A percentile compares a stretch with the other conserved stretches of the same genome.
These are phyloP conservation scores for Cotesia chilonis DNA, from an alignment of 1,140 invertebrate species.

Conservation along the genomic window DNA sequence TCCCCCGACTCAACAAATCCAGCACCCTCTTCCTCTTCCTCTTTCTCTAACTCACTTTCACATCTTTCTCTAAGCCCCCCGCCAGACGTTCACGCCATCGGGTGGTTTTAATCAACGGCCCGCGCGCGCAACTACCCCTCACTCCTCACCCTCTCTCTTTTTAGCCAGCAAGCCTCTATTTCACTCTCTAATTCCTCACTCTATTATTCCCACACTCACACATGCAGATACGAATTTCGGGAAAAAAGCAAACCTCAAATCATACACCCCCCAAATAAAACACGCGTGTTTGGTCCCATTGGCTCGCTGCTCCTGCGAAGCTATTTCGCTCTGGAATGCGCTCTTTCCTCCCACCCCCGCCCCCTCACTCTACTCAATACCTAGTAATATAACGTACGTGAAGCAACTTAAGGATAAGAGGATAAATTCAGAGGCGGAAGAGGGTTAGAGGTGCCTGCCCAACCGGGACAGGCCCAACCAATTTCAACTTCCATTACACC, in stretches of 20 bases:
- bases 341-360: constrained; percentile 43
- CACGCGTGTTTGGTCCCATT: constrained; percentile 26
- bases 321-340: constrained; percentile 65
- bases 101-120: constrained; percentile 62
- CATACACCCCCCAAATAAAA: constrained; percentile 4
- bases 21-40: constrained; percentile 43
- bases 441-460: constrained; percentile 48
- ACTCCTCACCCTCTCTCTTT: constrained; percentile 19
- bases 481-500: constrained; percentile 66
- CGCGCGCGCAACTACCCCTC: constrained; percentile 41
- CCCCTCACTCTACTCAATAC: constrained; percentile 49
- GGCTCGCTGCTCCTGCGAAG: constrained; percentile 51
- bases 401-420: background rate
- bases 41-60: constrained; percentile 24
- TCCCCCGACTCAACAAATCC: constrained; percentile 22
- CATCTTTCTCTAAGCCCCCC: background rate
- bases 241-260: constrained; percentile 57
- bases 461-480: constrained; percentile 63
- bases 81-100: constrained; percentile 41
- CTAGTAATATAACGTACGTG: constrained; percentile 41
- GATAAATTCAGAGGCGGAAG: constrained; percentile 19
- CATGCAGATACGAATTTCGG: constrained; percentile 52
- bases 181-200: background rate
- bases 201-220: background rate
- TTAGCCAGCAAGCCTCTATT: background rate